Percentiles rank a stretch among this genome's conserved stretches.
These are phyloP conservation scores for Drosophila pachea DNA, from an alignment of 1,140 invertebrate genomes.

Conservation along the genomic window DNA sequence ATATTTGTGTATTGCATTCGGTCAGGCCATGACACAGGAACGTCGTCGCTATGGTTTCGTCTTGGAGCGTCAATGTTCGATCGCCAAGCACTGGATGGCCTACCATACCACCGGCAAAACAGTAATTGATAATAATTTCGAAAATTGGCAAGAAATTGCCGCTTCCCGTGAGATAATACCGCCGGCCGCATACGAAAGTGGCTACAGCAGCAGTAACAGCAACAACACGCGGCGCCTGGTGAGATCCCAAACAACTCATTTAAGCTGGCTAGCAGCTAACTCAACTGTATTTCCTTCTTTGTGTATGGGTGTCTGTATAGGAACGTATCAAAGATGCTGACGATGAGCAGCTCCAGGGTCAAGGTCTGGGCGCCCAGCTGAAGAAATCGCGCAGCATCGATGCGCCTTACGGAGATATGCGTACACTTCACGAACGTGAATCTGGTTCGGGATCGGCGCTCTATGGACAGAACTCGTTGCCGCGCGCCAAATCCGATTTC, in stretches of 20 bases:
- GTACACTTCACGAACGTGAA: conserved; percentile 82
- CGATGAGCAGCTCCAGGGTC: conserved; percentile 52
- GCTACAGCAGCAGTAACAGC: conserved; percentile 53
- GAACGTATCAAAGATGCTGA: conserved; percentile 80
- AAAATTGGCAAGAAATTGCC: conserved; percentile 93
- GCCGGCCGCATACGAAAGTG: conserved; percentile 67
- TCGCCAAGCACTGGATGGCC: conserved; percentile 94
- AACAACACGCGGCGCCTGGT: conserved; percentile 68
- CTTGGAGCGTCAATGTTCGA: conserved; percentile 92
- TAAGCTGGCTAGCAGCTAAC: conserved; percentile 8
- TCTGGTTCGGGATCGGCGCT: conserved; percentile 41
- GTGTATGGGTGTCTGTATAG: conserved; percentile 25
- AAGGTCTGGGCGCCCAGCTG: conserved; percentile 82
- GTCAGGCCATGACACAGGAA: conserved; percentile 95
- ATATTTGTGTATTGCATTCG: conserved; percentile 10
- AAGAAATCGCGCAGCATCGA: conserved; percentile 93
- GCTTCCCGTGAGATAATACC: conserved; percentile 88
- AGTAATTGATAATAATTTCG: conserved; percentile 88
- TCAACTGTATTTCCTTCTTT: not conserved
- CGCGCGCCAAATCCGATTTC: conserved; percentile 91
- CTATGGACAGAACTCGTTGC: conserved; percentile 81
- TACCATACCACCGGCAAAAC: conserved; percentile 89
- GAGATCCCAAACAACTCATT: conserved; percentile 36
- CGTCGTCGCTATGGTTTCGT: conserved; percentile 95
- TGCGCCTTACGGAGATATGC: conserved; percentile 89